Percentiles rank a stretch among this genome's conserved stretches.
Evolutionary conservation across 2,888 invertebrate genomes (phyloP).

Genomic region (Gisinianus flammeolus): DNA sequence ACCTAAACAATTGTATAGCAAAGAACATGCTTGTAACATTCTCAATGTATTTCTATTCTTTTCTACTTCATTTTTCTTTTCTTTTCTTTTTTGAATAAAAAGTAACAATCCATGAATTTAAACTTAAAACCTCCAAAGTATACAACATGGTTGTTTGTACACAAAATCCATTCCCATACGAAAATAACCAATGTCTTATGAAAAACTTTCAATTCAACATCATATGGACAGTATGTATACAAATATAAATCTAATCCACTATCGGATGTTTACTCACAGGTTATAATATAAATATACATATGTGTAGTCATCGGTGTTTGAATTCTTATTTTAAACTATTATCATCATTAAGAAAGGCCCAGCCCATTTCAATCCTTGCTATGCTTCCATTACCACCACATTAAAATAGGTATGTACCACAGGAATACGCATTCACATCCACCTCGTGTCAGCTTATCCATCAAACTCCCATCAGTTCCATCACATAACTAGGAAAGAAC

Average conservation of each 20-base stretch:
- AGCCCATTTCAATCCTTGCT: not conserved
- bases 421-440: constrained; percentile 1
- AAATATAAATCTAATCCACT: constrained; percentile 21
- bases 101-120: constrained; percentile 23
- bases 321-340: constrained; percentile 20
- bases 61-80: not conserved
- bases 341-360: constrained; percentile 23
- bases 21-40: not conserved
- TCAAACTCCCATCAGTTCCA: constrained; percentile 31
- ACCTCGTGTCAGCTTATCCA: constrained; percentile 36
- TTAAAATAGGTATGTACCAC: not conserved
- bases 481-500: constrained; percentile 4
- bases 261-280: not conserved
- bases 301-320: constrained; percentile 5
- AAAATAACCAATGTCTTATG: not conserved
- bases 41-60: not conserved
- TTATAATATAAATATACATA: not conserved
- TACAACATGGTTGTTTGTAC: not conserved
- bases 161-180: not conserved
- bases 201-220: constrained; percentile 22
- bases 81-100: constrained; percentile 6
- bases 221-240: not conserved
- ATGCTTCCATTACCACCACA: not conserved
- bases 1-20: constrained; percentile 2
- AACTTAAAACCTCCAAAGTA: not conserved